Base-by-base conservation (phyloP, 2,888 invertebrate genomes). In the Napeogenes inachia region DNA sequence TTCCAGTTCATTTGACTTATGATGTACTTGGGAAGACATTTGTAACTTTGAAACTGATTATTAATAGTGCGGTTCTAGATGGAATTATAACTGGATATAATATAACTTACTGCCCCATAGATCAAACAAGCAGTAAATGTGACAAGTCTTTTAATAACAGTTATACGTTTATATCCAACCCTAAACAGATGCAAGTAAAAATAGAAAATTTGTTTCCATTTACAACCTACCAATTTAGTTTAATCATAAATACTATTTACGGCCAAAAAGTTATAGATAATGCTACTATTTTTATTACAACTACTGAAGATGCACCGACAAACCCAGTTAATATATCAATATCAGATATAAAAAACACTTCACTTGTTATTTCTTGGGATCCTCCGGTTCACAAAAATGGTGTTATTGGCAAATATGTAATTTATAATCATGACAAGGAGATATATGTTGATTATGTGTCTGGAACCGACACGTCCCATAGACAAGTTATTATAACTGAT, bases 351-450 rank as follows among this genome's bases (percentile, higher is more conserved):
- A 92, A 93, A 32, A 93, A 94, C 76, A 89, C 93, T 56, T 93
- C 94, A 13, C 86, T 95, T 62, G 78, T 85, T 8, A 81, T 96
- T 56, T 85, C 89, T 47, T 96, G 95, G 96, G 83, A 92, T 70
- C 92, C 93, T 47, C 97, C 97, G 1, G 74, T 84, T 2, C 87
- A 91, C 32, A 92, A 92, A 73, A 97, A 97, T 86, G 97, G 97
- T 21, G 1, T 21, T 21, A 89, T 97, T 59, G 91, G 92, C 42
- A 92, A 92, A 71, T 97, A 96, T 81, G 86, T 91, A 5, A 89
- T 96, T 66, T 79, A 77, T 61, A 88, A 91, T 68, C 92, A 92
- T 77, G 88, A 70, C 38, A 70, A 73, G 62, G 75, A 81, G 66
- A 71, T 78, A 58, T 67, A 67, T 68, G 72, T 73, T 62, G 78